Percentiles rank a stretch among this genome's conserved stretches.
These are phyloP conservation scores for Styela plicata DNA, from an alignment of 23 tunicate genomes.

Conservation along the genomic window DNA sequence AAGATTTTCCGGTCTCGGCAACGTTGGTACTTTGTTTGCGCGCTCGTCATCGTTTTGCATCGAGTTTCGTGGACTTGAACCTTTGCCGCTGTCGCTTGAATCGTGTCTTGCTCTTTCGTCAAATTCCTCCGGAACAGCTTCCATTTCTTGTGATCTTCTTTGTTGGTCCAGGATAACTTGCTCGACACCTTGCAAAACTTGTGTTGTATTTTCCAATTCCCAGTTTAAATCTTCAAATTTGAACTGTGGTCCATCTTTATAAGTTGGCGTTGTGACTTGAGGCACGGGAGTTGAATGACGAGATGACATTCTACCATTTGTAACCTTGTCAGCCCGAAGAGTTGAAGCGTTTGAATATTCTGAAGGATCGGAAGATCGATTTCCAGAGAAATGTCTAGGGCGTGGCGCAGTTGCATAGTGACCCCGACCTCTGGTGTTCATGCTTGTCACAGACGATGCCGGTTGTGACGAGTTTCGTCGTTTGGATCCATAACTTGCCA, in stretches of 20 bases:
- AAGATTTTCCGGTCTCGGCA: conserved; percentile 8
- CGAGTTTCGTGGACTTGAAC: conserved; percentile 84
- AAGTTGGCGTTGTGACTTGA: not conserved
- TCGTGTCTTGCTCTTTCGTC: conserved; percentile 43
- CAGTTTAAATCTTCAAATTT: not conserved
- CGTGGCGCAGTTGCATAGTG: not conserved
- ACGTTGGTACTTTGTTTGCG: not conserved
- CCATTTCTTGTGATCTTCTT: conserved; percentile 24
- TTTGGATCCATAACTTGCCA: not conserved
- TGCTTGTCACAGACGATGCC: conserved; percentile 1
- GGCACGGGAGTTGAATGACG: conserved; percentile 19
- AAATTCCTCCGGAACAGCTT: conserved; percentile 12
- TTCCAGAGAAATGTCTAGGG: conserved; percentile 9
- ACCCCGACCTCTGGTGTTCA: not conserved
- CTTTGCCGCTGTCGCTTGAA: conserved; percentile 90
- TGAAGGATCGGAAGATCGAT: conserved; percentile 26
- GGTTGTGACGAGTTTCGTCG: conserved; percentile 7
- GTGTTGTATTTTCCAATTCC: conserved; percentile 3
- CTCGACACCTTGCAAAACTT: conserved; percentile 20
- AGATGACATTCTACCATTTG: not conserved
- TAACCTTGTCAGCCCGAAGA: conserved; percentile 1
- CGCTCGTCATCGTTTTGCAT: conserved; percentile 53
- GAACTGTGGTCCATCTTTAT: not conserved
- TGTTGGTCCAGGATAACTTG: conserved; percentile 20
- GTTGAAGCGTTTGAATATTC: conserved; percentile 25